Conservation (phyloP, 2,797 vertebrate species). For the Diglossa cyanea region DNA sequence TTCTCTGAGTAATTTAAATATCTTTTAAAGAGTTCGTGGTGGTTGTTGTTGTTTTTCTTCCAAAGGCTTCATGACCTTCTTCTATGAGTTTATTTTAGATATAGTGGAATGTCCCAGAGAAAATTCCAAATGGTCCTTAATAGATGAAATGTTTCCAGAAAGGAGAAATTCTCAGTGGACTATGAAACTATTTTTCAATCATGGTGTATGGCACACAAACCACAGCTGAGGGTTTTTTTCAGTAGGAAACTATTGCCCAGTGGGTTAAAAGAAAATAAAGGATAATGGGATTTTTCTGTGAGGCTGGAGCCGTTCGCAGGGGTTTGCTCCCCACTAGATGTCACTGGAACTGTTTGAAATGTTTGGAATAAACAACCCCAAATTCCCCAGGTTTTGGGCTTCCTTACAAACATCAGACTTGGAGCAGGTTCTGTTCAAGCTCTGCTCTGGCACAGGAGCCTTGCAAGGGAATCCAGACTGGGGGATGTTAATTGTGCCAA, state of each 20-base stretch:
- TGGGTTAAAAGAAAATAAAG: conserved; percentile 65
- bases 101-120: conserved; percentile 53
- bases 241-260: conserved; percentile 60
- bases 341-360: conserved; percentile 71
- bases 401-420: background rate
- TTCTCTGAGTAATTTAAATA: conserved; percentile 18
- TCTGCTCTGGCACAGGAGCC: background rate
- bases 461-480: background rate
- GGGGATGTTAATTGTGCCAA: too few relatives aligned
- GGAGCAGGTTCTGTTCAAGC: background rate
- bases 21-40: background rate
- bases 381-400: conserved; percentile 8
- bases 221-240: conserved; percentile 40
- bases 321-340: conserved; percentile 70
- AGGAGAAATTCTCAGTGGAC: conserved; percentile 54
- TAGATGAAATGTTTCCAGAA: conserved; percentile 65
- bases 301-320: background rate
- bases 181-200: conserved; percentile 65
- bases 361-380: conserved; percentile 55
- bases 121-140: conserved; percentile 66
- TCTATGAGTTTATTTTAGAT: conserved; percentile 58
- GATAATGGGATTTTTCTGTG: conserved; percentile 54
- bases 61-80: conserved; percentile 7
- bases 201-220: conserved; percentile 41
- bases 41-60: background rate